Percentiles rank a stretch among this genome's conserved stretches.
phyloP scores from a whole-genome alignment of 2,888 invertebrate genomes.

The Diploptera punctata region DNA sequence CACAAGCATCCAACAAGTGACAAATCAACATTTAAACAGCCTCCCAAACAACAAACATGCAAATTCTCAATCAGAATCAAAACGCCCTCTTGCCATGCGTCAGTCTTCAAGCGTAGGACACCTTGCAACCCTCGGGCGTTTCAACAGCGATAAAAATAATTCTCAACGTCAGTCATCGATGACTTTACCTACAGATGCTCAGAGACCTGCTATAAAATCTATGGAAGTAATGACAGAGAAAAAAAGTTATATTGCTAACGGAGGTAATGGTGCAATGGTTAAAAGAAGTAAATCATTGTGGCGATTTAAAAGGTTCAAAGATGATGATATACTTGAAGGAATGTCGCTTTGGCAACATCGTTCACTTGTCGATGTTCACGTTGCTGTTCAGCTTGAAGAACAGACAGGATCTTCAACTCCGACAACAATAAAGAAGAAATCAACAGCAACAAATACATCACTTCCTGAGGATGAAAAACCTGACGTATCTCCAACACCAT shows the following conservation, averaged over 20 bases:
- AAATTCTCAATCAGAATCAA: background rate
- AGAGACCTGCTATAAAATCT: conserved; percentile 28
- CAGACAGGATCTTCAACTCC: background rate
- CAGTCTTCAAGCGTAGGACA: conserved; percentile 49
- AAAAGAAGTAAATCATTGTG: conserved; percentile 87
- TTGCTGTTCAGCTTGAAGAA: conserved; percentile 53
- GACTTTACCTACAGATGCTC: conserved; percentile 15
- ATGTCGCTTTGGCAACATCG: conserved; percentile 89
- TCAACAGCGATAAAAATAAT: conserved; percentile 49
- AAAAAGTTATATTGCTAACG: background rate
- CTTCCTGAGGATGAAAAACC: background rate
- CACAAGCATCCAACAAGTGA: conserved; percentile 37
- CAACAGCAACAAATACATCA: conserved; percentile 56
- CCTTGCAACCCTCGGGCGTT: conserved; percentile 61
- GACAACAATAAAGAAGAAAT: conserved; percentile 52
- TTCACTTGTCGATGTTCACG: conserved; percentile 76
- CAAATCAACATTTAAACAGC: conserved; percentile 25
- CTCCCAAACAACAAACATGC: conserved; percentile 36
- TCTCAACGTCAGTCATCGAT: conserved; percentile 44
- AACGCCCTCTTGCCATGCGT: conserved; percentile 27
- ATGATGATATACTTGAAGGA: conserved; percentile 76
- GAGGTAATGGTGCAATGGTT: conserved; percentile 57
- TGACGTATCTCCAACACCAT: conserved; percentile 9
- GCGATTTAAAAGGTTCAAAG: conserved; percentile 72
- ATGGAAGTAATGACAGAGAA: background rate